These are phyloP conservation scores for Ceratina japonica DNA, from an alignment of 1,140 invertebrate genomes.

Conservation along the genomic window DNA sequence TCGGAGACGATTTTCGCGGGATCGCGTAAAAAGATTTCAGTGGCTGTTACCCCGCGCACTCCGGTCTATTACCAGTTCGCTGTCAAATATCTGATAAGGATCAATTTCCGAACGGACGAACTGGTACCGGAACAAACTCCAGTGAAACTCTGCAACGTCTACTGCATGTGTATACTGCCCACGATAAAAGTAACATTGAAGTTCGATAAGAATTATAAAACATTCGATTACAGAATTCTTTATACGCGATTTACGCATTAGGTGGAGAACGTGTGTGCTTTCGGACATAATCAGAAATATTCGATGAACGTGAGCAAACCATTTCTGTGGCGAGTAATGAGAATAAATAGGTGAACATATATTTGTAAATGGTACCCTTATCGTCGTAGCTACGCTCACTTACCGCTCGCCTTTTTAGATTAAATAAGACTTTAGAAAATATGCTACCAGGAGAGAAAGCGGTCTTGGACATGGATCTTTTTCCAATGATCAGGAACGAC, in stretches of 20 bases:
- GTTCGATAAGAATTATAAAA: background rate
- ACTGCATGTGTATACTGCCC: slow-evolving; percentile 64
- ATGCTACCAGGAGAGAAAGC: slow-evolving; percentile 51
- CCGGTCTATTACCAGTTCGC: slow-evolving; percentile 64
- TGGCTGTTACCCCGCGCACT: slow-evolving; percentile 56
- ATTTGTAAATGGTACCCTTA: background rate
- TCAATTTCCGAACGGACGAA: slow-evolving; percentile 29
- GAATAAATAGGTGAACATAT: slow-evolving; percentile 64
- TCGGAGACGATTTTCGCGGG: slow-evolving; percentile 51
- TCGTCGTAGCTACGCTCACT: background rate
- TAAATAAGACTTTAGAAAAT: slow-evolving; percentile 61
- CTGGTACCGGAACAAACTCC: slow-evolving; percentile 31
- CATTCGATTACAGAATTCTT: slow-evolving; percentile 5
- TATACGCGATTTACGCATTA: slow-evolving; percentile 25
- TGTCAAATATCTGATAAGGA: slow-evolving; percentile 61
- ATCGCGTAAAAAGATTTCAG: slow-evolving; percentile 52
- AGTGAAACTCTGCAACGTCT: slow-evolving; percentile 59
- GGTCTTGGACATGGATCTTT: slow-evolving; percentile 51
- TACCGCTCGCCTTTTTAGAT: slow-evolving; percentile 42
- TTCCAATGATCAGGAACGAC: slow-evolving; percentile 45
- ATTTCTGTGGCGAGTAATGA: slow-evolving; percentile 63
- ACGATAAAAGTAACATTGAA: slow-evolving; percentile 60
- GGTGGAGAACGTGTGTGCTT: slow-evolving; percentile 66
- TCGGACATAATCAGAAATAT: slow-evolving; percentile 26
- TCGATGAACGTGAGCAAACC: slow-evolving; percentile 58